Evolutionary conservation across 2,888 invertebrate species (phyloP), one percentile per base, ranked within the genome.

Genomic region (Drosophila limbata): DNA sequence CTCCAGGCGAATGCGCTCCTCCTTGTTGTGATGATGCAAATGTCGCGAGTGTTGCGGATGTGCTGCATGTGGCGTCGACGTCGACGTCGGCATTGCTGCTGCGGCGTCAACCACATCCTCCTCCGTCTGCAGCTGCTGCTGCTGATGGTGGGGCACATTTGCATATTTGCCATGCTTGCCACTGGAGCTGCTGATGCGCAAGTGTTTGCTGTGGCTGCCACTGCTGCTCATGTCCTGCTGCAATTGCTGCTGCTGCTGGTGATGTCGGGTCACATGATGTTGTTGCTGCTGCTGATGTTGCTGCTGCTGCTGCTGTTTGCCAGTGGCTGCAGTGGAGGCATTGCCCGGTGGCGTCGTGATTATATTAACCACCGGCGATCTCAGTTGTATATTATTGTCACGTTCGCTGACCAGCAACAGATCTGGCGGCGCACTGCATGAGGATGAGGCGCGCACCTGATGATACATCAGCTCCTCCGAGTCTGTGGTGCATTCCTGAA

Each of bases 391-490:
- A 86, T 91, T 91, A 76, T 91, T 92, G 79, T 94, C 94, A 61
- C 94, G 93, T 56, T 92, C 92, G 88, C 94, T 94, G 19, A 95
- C 94, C 85, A 95, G 84, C 77, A 95, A 89, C 81, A 95, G 89
- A 91, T 95, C 95, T 10, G 95, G 95, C 10, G 95, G 95, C 8
- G 95, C 95, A 51, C 95, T 95, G 79, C 95, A 95, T 37, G 94
- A 94, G 13, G 95, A 95, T 47, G 94, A 93, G 44, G 95, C 94
- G 45, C 95, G 93, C 47, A 92, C 91, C 78, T 92, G 93, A 79
- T 92, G 92, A 48, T 95, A 95, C 88, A 95, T 94, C 90, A 95
- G 92, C 91, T 95, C 95, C 84, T 95, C 95, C 0, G 95, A 95
- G 89, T 95, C 95, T 44, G 95, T 95, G 68, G 95, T 93, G 90